Conservation (phyloP, 2,797 vertebrate genomes). For the Fratercula arctica region DNA sequence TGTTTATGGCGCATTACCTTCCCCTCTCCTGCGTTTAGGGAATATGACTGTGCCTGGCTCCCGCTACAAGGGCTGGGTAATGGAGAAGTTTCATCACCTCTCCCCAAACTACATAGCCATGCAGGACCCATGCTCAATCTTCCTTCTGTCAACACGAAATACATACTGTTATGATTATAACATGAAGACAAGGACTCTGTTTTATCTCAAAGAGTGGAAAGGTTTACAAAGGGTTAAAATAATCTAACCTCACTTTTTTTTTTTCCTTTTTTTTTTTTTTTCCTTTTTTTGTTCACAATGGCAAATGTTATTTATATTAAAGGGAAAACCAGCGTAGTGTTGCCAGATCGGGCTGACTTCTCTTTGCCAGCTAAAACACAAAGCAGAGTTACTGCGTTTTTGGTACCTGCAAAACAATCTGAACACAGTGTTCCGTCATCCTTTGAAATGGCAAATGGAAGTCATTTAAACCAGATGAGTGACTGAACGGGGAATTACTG, state of each 20-base stretch:
- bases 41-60: background rate
- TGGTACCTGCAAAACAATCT: constrained; percentile 77
- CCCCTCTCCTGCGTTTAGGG: background rate
- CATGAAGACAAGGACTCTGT: constrained; percentile 47
- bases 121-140: constrained; percentile 28
- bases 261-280: too few relatives aligned
- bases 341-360: constrained; percentile 66
- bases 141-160: constrained; percentile 40
- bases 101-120: background rate
- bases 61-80: background rate
- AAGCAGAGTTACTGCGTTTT: constrained; percentile 66
- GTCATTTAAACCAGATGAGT: constrained; percentile 83
- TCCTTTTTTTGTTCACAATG: constrained; percentile 20
- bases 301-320: constrained; percentile 76
- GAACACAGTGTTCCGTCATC: constrained; percentile 72
- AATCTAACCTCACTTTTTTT: constrained; percentile 32
- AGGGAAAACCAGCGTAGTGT: constrained; percentile 48
- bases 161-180: constrained; percentile 50
- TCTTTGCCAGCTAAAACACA: constrained; percentile 74
- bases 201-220: constrained; percentile 58
- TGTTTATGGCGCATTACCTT: background rate
- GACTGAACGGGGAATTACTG: constrained; percentile 70
- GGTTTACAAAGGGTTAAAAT: constrained; percentile 74
- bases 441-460: constrained; percentile 80
- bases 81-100: constrained; percentile 60